These are phyloP conservation scores for Atrichornis clamosus DNA, from an alignment of 2,113 vertebrate species.

Conservation along the genomic window DNA sequence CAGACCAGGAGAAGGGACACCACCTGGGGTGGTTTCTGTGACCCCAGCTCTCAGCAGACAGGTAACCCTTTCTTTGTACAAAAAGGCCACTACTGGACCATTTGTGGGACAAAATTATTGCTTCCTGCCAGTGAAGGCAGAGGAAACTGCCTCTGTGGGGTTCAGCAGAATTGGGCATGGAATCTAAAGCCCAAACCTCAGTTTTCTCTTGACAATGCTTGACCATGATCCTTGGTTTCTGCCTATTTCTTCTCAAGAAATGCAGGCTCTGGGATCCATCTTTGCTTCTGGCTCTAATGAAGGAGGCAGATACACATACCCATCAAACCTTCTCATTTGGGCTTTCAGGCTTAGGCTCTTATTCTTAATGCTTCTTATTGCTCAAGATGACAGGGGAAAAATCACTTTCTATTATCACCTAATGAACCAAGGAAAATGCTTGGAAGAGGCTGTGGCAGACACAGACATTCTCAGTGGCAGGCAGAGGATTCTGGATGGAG, in stretches of 20 bases:
- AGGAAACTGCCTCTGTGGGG: neutral
- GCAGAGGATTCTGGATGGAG: neutral
- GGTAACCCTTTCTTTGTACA: neutral
- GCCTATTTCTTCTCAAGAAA: neutral
- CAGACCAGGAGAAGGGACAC: neutral
- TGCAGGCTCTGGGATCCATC: neutral
- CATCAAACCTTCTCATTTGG: constrained; percentile 49
- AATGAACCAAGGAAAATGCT: constrained; percentile 49
- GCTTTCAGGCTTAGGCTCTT: constrained; percentile 52
- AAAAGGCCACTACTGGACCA: neutral
- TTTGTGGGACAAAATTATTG: neutral
- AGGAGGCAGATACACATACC: constrained; percentile 20
- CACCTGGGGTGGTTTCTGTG: neutral
- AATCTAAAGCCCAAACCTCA: neutral
- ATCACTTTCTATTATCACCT: constrained; percentile 58
- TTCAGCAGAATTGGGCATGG: neutral
- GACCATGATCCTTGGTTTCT: neutral
- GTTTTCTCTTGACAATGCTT: neutral
- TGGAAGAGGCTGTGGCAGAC: neutral
- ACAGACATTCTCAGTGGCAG: neutral
- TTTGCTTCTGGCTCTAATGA: constrained; percentile 6
- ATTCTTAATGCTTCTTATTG: constrained; percentile 57
- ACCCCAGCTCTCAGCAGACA: neutral
- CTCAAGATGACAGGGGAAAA: constrained; percentile 45
- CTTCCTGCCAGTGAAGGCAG: neutral